These are phyloP conservation scores for Drosophila kurseongensis DNA, from an alignment of 1,140 invertebrate genomes.

Conservation along the genomic window DNA sequence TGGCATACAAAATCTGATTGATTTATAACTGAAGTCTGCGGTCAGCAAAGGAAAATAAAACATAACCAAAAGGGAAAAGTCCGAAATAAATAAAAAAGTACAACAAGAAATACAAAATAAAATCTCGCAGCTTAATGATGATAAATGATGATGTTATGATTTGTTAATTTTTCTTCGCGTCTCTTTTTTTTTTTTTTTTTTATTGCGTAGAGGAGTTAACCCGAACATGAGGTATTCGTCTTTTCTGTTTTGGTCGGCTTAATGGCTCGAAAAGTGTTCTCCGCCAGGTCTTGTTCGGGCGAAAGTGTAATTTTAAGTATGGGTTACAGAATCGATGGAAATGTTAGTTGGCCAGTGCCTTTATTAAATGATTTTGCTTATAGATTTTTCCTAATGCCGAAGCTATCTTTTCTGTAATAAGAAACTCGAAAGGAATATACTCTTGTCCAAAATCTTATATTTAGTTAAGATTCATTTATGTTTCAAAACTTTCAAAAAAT, in stretches of 20 bases:
- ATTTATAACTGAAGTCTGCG: conserved; percentile 75
- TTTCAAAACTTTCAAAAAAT: no score
- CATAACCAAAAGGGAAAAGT: conserved; percentile 11
- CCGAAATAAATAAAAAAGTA: conserved; percentile 18
- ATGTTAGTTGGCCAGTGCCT: background rate
- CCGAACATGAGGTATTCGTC: conserved; percentile 30
- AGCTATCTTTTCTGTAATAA: no score
- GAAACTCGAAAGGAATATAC: no score
- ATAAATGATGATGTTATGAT: conserved; percentile 83
- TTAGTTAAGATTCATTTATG: no score
- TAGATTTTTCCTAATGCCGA: conserved; percentile 1
- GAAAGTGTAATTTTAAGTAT: conserved; percentile 77
- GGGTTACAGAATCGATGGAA: conserved; percentile 35
- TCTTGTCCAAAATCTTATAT: no score
- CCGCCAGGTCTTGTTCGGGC: conserved; percentile 20
- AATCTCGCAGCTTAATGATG: conserved; percentile 71
- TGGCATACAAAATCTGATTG: conserved; percentile 77
- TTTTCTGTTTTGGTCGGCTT: conserved; percentile 48
- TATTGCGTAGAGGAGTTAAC: conserved; percentile 68
- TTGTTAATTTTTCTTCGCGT: conserved; percentile 76
- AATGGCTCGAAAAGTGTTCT: conserved; percentile 49
- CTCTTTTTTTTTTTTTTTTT: conserved; percentile 48
- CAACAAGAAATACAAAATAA: conserved; percentile 46
- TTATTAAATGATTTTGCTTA: conserved; percentile 9
- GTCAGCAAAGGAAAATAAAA: conserved; percentile 23